A percentile compares a stretch with the other conserved stretches of the same genome.
Evolutionary conservation across 2,888 invertebrate genomes (phyloP).

Genomic region (Acrocyrtus sp.): DNA sequence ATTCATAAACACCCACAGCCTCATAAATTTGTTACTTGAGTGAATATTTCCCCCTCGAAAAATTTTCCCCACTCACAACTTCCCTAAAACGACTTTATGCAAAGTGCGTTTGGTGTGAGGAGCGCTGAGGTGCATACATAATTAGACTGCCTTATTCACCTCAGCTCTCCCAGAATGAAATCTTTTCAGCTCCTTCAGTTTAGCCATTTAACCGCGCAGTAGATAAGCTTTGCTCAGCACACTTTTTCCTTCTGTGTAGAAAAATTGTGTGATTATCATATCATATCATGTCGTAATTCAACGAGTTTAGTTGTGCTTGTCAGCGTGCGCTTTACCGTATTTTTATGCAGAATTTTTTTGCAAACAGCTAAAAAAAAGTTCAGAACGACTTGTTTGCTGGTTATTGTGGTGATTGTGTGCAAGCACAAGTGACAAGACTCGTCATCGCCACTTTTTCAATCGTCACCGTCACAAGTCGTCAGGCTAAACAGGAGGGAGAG

Average conservation of each 20-base stretch:
- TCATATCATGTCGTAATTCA: slow-evolving; percentile 41
- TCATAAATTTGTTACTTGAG: slow-evolving; percentile 31
- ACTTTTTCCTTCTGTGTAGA: neutral
- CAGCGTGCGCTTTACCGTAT: slow-evolving; percentile 16
- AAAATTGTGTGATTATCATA: slow-evolving; percentile 34
- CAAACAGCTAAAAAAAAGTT: too few relatives aligned
- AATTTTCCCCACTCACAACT: slow-evolving; percentile 27
- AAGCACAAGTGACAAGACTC: neutral
- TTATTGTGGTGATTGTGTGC: neutral
- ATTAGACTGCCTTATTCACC: too few relatives aligned
- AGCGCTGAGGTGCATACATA: slow-evolving; percentile 35
- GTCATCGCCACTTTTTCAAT: too few relatives aligned
- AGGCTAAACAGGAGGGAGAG: neutral
- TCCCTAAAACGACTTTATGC: slow-evolving; percentile 9
- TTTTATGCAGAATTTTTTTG: neutral
- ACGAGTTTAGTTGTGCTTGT: slow-evolving; percentile 24
- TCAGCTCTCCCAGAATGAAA: too few relatives aligned
- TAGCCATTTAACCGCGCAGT: neutral
- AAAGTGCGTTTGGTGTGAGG: slow-evolving; percentile 5
- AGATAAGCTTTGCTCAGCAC: neutral
- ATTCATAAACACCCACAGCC: slow-evolving; percentile 41
- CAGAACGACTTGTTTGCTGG: too few relatives aligned
- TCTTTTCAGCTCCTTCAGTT: too few relatives aligned
- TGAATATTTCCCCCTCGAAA: neutral
- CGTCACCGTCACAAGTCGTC: neutral